Percentiles rank a stretch among this genome's conserved stretches.
These are phyloP conservation scores for Hydraecia micacea DNA, from an alignment of 2,888 invertebrate species.

Conservation along the genomic window DNA sequence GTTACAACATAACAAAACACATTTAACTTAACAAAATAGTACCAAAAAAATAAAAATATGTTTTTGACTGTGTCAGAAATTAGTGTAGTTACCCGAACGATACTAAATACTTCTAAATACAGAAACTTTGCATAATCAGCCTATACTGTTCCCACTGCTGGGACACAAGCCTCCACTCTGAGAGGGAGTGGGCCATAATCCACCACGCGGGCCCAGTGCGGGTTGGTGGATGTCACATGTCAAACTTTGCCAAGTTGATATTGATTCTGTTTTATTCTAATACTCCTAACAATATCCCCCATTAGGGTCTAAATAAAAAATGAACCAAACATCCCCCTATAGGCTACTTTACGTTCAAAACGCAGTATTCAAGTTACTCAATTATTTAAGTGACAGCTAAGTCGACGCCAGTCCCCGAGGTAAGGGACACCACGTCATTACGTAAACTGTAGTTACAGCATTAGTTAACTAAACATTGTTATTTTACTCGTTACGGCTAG, in stretches of 20 bases:
- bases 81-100: background rate
- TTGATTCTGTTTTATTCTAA: background rate
- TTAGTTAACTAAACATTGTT: constrained; percentile 59
- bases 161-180: background rate
- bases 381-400: constrained; percentile 36
- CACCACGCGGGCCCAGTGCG: background rate
- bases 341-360: background rate
- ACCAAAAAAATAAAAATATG: background rate
- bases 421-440: constrained; percentile 43
- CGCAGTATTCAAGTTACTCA: constrained; percentile 24
- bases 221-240: background rate
- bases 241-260: background rate
- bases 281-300: background rate
- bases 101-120: background rate
- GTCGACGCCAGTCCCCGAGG: constrained; percentile 15
- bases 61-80: background rate
- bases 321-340: background rate
- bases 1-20: constrained; percentile 35
- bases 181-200: background rate
- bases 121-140: background rate
- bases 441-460: constrained; percentile 62
- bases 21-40: constrained; percentile 26
- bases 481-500: constrained; percentile 49
- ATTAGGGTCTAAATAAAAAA: constrained; percentile 12
- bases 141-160: background rate